Evolutionary conservation across 1,140 invertebrate species (phyloP).

Genomic region (Leptonema lineaticorne): DNA sequence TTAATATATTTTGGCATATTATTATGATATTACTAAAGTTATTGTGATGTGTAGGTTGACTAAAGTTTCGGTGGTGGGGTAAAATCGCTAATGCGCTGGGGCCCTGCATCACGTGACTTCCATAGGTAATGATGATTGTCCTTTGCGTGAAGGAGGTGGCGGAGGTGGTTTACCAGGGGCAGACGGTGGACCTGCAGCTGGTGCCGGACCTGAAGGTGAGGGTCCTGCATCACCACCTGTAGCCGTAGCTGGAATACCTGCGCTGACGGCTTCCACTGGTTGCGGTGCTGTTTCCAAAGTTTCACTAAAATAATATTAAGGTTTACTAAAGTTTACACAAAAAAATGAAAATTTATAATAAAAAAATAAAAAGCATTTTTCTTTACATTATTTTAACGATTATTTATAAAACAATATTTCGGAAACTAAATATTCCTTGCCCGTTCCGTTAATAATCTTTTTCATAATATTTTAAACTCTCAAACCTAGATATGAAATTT

Average conservation of each 20-base stretch:
- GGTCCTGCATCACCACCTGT: conserved; percentile 17
- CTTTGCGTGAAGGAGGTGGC: conserved; percentile 26
- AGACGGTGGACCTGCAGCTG: conserved; percentile 16
- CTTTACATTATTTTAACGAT: not conserved
- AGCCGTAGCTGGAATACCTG: conserved; percentile 1
- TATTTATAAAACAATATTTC: not conserved
- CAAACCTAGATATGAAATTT: too few relatives aligned
- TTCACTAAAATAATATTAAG: conserved; percentile 5
- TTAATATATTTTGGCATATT: too few relatives aligned
- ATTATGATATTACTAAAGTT: conserved; percentile 12
- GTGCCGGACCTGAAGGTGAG: conserved; percentile 13
- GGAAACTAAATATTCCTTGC: not conserved
- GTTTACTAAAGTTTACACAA: not conserved
- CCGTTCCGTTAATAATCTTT: too few relatives aligned
- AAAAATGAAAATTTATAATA: not conserved
- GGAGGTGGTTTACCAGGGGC: conserved; percentile 24
- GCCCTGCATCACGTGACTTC: conserved; percentile 41
- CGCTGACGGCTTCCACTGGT: conserved; percentile 4
- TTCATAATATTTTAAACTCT: too few relatives aligned
- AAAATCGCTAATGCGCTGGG: conserved; percentile 27
- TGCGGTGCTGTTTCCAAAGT: conserved; percentile 3
- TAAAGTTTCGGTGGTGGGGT: conserved; percentile 24
- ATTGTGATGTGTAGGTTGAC: conserved; percentile 22
- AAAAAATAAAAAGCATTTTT: not conserved
- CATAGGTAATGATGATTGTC: conserved; percentile 35